Evolutionary conservation across 1,140 invertebrate species (phyloP).

Genomic region (Sitobion miscanthi): DNA sequence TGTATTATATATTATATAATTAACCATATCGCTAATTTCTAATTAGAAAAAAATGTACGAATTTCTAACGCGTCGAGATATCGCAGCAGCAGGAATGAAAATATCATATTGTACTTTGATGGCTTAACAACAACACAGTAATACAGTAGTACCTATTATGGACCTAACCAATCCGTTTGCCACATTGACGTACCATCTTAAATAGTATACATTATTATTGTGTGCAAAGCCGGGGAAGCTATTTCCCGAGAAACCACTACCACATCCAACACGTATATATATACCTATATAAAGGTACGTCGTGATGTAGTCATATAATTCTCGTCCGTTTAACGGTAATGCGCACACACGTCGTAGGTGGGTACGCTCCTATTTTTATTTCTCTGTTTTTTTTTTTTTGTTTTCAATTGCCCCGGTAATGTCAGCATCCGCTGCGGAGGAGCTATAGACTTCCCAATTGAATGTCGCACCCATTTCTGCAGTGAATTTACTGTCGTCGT

Average conservation of each 20-base stretch:
- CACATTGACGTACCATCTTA: not conserved
- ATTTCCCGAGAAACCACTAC: not conserved
- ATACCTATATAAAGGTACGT: not conserved
- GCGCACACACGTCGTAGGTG: not conserved
- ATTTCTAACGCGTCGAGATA: not conserved
- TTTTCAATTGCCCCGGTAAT: slow-evolving; percentile 31
- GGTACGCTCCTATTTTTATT: slow-evolving; percentile 33
- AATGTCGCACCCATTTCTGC: slow-evolving; percentile 25
- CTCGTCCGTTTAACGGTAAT: not conserved
- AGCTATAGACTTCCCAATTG: slow-evolving; percentile 29
- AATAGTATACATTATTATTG: not conserved
- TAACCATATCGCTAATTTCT: too few species aligned
- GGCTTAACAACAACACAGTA: not conserved
- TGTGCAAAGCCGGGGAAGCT: not conserved
- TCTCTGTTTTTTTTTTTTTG: not conserved
- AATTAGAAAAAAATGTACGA: not conserved
- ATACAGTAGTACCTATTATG: not conserved
- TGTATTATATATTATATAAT: too few species aligned
- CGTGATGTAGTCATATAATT: not conserved
- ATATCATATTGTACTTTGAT: not conserved
- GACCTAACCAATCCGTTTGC: not conserved
- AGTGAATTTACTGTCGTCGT: not conserved
- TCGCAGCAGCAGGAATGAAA: not conserved
- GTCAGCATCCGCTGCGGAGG: slow-evolving; percentile 1
- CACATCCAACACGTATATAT: not conserved